These are phyloP conservation scores for Xiphorhynchus elegans DNA, from an alignment of 2,113 vertebrate genomes.

Conservation along the genomic window DNA sequence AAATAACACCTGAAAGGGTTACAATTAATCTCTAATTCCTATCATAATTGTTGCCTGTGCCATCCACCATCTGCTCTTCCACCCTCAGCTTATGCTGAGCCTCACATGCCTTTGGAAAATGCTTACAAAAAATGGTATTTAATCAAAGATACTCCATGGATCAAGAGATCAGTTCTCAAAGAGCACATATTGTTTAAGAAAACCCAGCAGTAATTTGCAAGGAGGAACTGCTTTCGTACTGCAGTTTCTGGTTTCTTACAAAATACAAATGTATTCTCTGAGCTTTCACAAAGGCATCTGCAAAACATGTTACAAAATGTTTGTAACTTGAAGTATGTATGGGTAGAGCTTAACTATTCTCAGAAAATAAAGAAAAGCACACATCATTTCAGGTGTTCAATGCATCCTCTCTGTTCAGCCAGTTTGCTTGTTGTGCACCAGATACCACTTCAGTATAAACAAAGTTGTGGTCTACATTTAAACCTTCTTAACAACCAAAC, in stretches of 20 bases:
- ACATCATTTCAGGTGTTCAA: not conserved
- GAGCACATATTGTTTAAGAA: not conserved
- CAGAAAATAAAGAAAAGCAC: not conserved
- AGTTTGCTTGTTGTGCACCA: not conserved
- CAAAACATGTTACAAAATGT: not conserved
- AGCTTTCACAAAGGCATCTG: not conserved
- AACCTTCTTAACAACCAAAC: constrained; percentile 5
- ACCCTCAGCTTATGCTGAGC: not conserved
- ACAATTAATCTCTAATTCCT: not conserved
- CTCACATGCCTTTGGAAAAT: not conserved
- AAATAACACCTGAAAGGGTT: not conserved
- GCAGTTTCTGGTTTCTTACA: not conserved
- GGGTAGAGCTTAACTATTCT: not conserved
- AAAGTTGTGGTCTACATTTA: not conserved
- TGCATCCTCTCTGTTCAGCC: not conserved
- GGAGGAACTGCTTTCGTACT: not conserved
- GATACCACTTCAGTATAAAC: not conserved
- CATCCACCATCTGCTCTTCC: not conserved
- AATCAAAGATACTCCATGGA: not conserved
- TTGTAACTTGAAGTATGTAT: not conserved
- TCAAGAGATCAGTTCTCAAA: not conserved
- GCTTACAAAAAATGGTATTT: not conserved
- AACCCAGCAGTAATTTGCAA: not conserved
- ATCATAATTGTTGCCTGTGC: not conserved
- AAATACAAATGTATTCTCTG: not conserved